Evolutionary conservation across 1,140 invertebrate species (phyloP).

Genomic region (silkworm (Bombyx mori)): ASM3026992v2 NC_085123.1:13287001-13287500

Average conservation of each 20-base stretch:
- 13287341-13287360: conserved; percentile 60
- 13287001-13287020: conserved; percentile 78
- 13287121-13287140: conserved; percentile 64
- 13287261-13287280: conserved; percentile 48
- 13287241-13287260: conserved; percentile 68
- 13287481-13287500: conserved; percentile 75
- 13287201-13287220: conserved; percentile 65
- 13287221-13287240: conserved; percentile 47
- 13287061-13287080: conserved; percentile 60
- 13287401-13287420: conserved; percentile 60
- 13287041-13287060: conserved; percentile 42
- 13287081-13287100: conserved; percentile 47
- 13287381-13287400: conserved; percentile 63
- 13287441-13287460: conserved; percentile 43
- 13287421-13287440: conserved; percentile 51
- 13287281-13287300: conserved; percentile 48
- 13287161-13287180: conserved; percentile 68
- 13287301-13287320: conserved; percentile 43
- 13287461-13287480: conserved; percentile 75
- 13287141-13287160: conserved; percentile 53
- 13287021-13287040: conserved; percentile 75
- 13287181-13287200: conserved; percentile 72
- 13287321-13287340: conserved; percentile 45
- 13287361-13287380: conserved; percentile 63
- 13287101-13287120: conserved; percentile 52